A percentile compares a stretch with the other conserved stretches of the same genome.
phyloP scores from a whole-genome alignment of 2,888 invertebrate genomes.

The Caenorhabditis sp. region DNA sequence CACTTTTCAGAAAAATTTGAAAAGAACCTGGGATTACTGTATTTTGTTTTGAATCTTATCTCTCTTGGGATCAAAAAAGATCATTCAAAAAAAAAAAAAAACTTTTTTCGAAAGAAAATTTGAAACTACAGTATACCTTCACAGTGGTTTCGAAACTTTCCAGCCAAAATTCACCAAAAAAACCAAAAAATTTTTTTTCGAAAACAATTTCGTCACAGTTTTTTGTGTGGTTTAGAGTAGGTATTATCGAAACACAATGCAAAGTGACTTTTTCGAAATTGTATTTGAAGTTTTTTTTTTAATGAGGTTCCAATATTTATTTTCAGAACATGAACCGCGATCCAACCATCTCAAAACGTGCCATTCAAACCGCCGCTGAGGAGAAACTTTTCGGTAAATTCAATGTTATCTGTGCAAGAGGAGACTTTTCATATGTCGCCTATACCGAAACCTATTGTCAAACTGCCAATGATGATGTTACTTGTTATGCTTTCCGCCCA shows the following conservation, averaged over 20 bases:
- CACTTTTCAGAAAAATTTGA: too few relatives aligned
- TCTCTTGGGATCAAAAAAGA: too few relatives aligned
- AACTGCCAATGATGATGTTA: slow-evolving; percentile 64
- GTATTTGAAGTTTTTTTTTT: background rate
- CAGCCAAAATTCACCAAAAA: background rate
- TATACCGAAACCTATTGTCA: slow-evolving; percentile 65
- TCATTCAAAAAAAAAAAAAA: too few relatives aligned
- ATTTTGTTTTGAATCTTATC: too few relatives aligned
- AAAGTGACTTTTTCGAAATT: background rate
- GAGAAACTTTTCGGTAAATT: slow-evolving; percentile 64
- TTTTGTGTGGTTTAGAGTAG: background rate
- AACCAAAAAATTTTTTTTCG: background rate
- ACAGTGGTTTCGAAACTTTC: background rate
- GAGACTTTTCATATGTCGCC: slow-evolving; percentile 68
- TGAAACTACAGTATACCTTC: too few relatives aligned
- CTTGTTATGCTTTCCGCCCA: slow-evolving; percentile 68
- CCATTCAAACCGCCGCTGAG: slow-evolving; percentile 69
- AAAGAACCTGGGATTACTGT: too few relatives aligned
- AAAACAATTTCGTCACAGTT: background rate
- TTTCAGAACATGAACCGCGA: slow-evolving; percentile 66
- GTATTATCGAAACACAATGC: too few relatives aligned
- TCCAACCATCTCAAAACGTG: slow-evolving; percentile 66
- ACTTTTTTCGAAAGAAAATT: too few relatives aligned
- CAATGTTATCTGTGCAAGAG: slow-evolving; percentile 68
- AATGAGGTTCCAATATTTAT: background rate